Base-by-base conservation (phyloP, 2,113 vertebrate genomes). In the Promerops cafer region DNA sequence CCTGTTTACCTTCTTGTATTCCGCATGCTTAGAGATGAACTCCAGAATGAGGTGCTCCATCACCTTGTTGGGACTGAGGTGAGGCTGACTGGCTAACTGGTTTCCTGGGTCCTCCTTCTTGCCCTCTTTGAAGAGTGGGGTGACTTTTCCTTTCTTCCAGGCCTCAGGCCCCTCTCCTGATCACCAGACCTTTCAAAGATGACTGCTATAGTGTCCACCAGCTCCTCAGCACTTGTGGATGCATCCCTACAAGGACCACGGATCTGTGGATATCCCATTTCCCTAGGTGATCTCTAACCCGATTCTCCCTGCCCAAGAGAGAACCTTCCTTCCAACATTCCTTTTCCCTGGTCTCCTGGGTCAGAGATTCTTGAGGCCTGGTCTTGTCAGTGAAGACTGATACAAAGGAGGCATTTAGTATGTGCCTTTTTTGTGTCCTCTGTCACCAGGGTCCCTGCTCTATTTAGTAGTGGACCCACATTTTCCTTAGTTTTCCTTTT, bases 181-280 rank as follows among this genome's bases (percentile, higher is more conserved):
- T 39, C 2, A 10, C 53, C 78, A 81, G 39, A 68, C 19, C 33
- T 66, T 75, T 59, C n/a, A 60, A 45, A 75, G 61, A 35, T 22
- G 53, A 75, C 33, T 0, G 0, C 28, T 66, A 1, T 21, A 24
- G 24, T n/a, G 23, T 40, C 40, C 30, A 39, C 11, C 45, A 75
- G 33, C n/a, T 47, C 39, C 39, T 75, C 24, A 53, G 78, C n/a
- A 47, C 39, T 45, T 68, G 20, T 31, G n/a, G 61, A 53, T 53
- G 16, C n/a, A 60, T 40, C 24, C n/a, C 0, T 0, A 60, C 28
- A 53, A 35, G 20, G 28, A 30, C 61, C 33, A n/a, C 9, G n/a
- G 39, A 60, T 52, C 26, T 68, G 13, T 39, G 39, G n/a, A 17
- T 53, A n/a, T 60, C 24, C 27, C 24, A 53, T 68, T 61, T 53